Evolutionary conservation across 2,113 vertebrate species (phyloP).

Genomic region (Xiphophorus maculatus): DNA sequence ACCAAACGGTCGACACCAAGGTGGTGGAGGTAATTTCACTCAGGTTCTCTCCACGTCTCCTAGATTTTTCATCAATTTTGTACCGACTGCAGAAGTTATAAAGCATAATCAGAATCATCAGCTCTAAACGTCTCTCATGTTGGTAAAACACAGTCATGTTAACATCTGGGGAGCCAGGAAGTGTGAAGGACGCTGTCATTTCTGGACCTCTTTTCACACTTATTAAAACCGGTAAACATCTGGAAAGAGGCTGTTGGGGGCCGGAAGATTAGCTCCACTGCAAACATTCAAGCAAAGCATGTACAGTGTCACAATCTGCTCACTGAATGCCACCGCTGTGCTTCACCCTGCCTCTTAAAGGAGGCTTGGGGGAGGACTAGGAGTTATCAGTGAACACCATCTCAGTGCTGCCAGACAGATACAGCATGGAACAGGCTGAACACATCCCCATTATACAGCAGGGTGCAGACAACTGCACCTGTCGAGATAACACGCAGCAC

Average conservation of each 20-base stretch:
- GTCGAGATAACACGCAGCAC: constrained; percentile 54
- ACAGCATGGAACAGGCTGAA: constrained; percentile 41
- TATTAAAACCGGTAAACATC: constrained; percentile 31
- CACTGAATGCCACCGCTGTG: background rate
- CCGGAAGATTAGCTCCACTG: background rate
- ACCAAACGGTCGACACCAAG: no score
- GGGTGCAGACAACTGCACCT: constrained; percentile 58
- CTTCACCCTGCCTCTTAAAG: constrained; percentile 22
- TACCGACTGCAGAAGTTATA: no score
- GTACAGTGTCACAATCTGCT: constrained; percentile 3
- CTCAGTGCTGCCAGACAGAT: constrained; percentile 43
- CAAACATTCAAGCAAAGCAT: constrained; percentile 4
- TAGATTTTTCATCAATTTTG: no score
- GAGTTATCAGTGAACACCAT: constrained; percentile 64
- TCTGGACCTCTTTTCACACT: background rate
- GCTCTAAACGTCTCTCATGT: no score
- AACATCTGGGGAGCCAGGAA: no score
- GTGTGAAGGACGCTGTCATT: background rate
- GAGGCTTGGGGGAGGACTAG: background rate
- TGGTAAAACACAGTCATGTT: no score
- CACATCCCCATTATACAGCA: constrained; percentile 53
- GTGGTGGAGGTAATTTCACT: no score
- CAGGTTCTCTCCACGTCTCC: no score
- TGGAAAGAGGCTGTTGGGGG: constrained; percentile 35
- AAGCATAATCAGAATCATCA: no score